Evolutionary conservation across 2,888 invertebrate genomes (phyloP), one percentile per base, ranked within the genome.

Genomic region (Nyleta sp.): DNA sequence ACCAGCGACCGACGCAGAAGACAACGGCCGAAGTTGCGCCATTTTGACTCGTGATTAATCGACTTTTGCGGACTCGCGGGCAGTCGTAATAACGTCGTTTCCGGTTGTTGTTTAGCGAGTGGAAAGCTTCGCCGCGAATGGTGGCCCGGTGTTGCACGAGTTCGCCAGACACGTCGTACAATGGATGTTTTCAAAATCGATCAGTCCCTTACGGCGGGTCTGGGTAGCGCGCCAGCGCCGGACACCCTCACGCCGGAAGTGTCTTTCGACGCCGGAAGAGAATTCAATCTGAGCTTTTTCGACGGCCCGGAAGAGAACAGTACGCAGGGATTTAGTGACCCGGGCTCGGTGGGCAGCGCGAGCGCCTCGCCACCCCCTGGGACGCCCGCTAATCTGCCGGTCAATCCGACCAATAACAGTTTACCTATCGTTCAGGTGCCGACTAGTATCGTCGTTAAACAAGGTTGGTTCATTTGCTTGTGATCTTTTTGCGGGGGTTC

Each of bases 231-330:
- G 89, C 94, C 93, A 85, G 91, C 92, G 80, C 92, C 93, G 83
- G 93, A 93, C 89, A 92, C 92, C 91, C 91, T 92, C 86, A 91
- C 92, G 88, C 92, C 93, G 90, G 93, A 94, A 90, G 94, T 95
- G 83, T 93, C 93, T 87, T 94, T 95, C 91, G 95, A 95, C 91
- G 94, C 95, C 84, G 94, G 94, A 88, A 93, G 95, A 82, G 95
- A 95, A 91, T 96, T 96, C 91, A 95, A 95, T 91, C 92, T 96
- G 88, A 94, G 95, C 91, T 96, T 96, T 92, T 96, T 95, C 92
- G 95, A 96, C 91, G 92, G 92, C 33, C 92, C 92, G 57, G 95
- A 95, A 86, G 94, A 94, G 86, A 93, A 93, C 85, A 94, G 93
- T 83, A 93, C 94, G 6, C 94, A 94, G 87, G 94, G 94, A 53